Base-by-base conservation (phyloP, 2,888 invertebrate genomes). In the Meloe dianella region DNA sequence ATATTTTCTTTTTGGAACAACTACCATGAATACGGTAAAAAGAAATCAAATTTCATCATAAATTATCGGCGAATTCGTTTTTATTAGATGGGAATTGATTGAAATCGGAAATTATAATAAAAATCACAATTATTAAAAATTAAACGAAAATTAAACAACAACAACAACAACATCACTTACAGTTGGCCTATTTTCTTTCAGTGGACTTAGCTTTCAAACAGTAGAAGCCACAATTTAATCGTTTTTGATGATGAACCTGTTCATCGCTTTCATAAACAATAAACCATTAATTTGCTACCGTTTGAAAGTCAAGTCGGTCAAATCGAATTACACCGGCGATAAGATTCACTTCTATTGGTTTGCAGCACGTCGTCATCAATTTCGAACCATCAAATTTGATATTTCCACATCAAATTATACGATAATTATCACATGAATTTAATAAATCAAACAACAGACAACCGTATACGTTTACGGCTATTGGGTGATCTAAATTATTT, bases 21-120 rank as follows among this genome's bases (percentile, higher is more conserved):
- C 17, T 17, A 17, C 8, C 41, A 41, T 20, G 20, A 7, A 8
- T 12, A 12, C 5, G 4, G 14, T 24, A 54, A 22, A 54, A 24
- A 54, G n/a, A 54, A 22, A 4, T 10, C 2, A 17, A 51, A 20
- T 7, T 20, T 47, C 22, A 51, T 24, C 54, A 14, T 54, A 54
- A 54, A 54, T 54, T 54, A 54, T 54, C 24, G 54, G 24, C 54
- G 6, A 54, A 24, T 54, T 54, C 54, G 54, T 54, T 54, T 3
- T 35, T 41, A 24, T 12, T 54, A 41, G 47, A 54, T 54, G 20
- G 1, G 6, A 54, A 51, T 22, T 51, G 51, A 51, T 1, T 9
- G 12, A 54, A 54, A 22, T n/a, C 8, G 8, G 22, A 47, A 20
- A 20, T 47, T 41, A 41, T n/a, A 17, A 17, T 17, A 17, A 41